A percentile compares a stretch with the other conserved stretches of the same genome.
Evolutionary conservation across 1,140 invertebrate species (phyloP).

Genomic region (Batillaria attramentaria): DNA sequence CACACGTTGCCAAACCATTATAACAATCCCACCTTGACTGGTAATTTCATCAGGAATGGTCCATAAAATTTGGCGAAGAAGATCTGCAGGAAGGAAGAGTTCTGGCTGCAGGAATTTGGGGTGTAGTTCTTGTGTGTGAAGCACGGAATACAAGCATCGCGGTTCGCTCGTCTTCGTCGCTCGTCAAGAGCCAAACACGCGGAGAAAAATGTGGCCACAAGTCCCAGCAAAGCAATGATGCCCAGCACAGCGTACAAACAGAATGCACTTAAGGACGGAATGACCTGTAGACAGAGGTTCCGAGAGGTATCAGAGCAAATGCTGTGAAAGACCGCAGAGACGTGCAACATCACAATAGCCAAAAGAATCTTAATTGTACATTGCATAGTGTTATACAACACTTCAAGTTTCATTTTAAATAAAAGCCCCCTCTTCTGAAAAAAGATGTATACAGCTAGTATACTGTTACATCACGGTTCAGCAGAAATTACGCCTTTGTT

Average conservation of each 20-base stretch:
- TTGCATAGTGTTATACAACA: no score
- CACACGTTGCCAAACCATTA: neutral
- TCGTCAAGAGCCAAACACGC: slow-evolving; percentile 83
- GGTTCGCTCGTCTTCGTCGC: slow-evolving; percentile 76
- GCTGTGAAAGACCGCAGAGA: neutral
- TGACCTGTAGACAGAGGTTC: slow-evolving; percentile 78
- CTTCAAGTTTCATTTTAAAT: no score
- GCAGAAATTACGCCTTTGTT: no score
- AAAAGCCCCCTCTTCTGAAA: no score
- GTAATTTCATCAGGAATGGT: slow-evolving; percentile 71
- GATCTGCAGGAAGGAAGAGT: slow-evolving; percentile 68
- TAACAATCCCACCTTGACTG: slow-evolving; percentile 69
- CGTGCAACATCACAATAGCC: no score
- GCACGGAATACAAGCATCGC: slow-evolving; percentile 81
- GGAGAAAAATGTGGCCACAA: slow-evolving; percentile 85
- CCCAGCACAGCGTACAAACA: slow-evolving; percentile 71
- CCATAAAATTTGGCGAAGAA: slow-evolving; percentile 74
- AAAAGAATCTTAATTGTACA: no score
- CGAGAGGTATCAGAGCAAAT: no score
- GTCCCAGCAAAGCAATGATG: slow-evolving; percentile 79
- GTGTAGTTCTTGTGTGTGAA: slow-evolving; percentile 76
- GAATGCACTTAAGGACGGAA: slow-evolving; percentile 87
- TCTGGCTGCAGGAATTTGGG: slow-evolving; percentile 73
- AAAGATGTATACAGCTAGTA: neutral
- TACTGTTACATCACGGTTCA: no score